Conservation (phyloP, 2,888 invertebrate genomes). For the Macropis europaea region DNA sequence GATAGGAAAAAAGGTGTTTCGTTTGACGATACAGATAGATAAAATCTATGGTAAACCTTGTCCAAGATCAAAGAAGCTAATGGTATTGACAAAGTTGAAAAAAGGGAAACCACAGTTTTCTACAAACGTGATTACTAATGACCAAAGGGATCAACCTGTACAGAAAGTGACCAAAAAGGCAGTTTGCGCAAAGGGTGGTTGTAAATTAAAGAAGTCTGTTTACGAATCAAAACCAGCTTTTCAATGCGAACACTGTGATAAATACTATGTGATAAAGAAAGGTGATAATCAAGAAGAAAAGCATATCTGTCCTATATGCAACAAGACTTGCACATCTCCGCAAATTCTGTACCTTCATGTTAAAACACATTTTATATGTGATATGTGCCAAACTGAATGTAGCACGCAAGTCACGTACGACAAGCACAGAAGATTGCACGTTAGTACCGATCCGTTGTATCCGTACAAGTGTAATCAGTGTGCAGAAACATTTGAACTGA, state of each 20-base stretch:
- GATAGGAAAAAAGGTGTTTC: slow-evolving; percentile 55
- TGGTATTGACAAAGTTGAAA: slow-evolving; percentile 11
- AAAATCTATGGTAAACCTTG: slow-evolving; percentile 68
- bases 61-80: slow-evolving; percentile 61
- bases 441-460: slow-evolving; percentile 63
- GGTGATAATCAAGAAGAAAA: slow-evolving; percentile 30
- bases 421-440: slow-evolving; percentile 66
- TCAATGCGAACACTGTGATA: slow-evolving; percentile 57
- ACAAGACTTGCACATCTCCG: slow-evolving; percentile 52
- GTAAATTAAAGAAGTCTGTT: slow-evolving; percentile 54
- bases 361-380: slow-evolving; percentile 70
- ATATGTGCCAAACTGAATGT: slow-evolving; percentile 68
- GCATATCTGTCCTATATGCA: slow-evolving; percentile 64
- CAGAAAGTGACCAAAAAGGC: slow-evolving; percentile 14
- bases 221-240: slow-evolving; percentile 48
- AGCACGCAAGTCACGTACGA: slow-evolving; percentile 55
- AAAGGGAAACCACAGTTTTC: slow-evolving; percentile 12
- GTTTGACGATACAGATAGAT: slow-evolving; percentile 72
- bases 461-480: slow-evolving; percentile 72
- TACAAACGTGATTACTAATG: neutral
- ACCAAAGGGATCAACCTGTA: neutral
- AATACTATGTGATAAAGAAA: slow-evolving; percentile 57
- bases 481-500: slow-evolving; percentile 64
- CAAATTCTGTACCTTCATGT: slow-evolving; percentile 63
- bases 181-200: slow-evolving; percentile 46